phyloP scores from a whole-genome alignment of 2,113 vertebrate species.

The Enhydra lutris region DNA sequence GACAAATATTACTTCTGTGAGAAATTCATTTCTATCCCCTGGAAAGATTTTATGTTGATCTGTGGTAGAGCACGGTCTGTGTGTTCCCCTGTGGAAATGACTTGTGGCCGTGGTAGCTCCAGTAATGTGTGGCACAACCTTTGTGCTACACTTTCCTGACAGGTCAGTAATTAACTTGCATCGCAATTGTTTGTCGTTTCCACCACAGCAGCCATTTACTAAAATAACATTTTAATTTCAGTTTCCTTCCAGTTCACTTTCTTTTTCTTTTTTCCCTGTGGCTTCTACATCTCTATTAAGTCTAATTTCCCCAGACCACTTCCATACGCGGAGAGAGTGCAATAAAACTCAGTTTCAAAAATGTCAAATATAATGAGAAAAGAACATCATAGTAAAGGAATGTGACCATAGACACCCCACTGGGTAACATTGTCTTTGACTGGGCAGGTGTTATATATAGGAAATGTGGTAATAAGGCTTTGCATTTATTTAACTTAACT shows the following conservation, averaged over 20 bases:
- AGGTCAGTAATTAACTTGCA: slow-evolving; percentile 64
- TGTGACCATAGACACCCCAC: slow-evolving; percentile 48
- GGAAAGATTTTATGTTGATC: slow-evolving; percentile 47
- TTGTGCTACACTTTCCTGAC: slow-evolving; percentile 15
- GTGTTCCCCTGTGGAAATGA: slow-evolving; percentile 55
- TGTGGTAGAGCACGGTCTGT: slow-evolving; percentile 30
- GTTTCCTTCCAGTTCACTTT: slow-evolving; percentile 59
- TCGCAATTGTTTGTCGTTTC: slow-evolving; percentile 46
- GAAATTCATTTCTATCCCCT: slow-evolving; percentile 43
- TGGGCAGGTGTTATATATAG: slow-evolving; percentile 41
- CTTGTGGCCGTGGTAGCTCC: slow-evolving; percentile 16
- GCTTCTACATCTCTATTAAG: slow-evolving; percentile 54
- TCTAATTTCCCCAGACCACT: slow-evolving; percentile 76
- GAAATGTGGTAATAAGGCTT: slow-evolving; percentile 53
- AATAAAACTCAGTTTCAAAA: slow-evolving; percentile 64
- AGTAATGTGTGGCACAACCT: slow-evolving; percentile 58
- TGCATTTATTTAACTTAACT: slow-evolving; percentile 48
- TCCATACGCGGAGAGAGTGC: slow-evolving; percentile 55
- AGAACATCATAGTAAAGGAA: slow-evolving; percentile 64
- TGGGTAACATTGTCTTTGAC: slow-evolving; percentile 54
- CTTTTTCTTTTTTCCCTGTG: slow-evolving; percentile 55
- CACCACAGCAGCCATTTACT: slow-evolving; percentile 63
- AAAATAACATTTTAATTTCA: slow-evolving; percentile 77
- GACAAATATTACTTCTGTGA: slow-evolving; percentile 43
- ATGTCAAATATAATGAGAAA: slow-evolving; percentile 58